phyloP scores from a whole-genome alignment of 2,888 invertebrate genomes.

The Drosophila siamana region DNA sequence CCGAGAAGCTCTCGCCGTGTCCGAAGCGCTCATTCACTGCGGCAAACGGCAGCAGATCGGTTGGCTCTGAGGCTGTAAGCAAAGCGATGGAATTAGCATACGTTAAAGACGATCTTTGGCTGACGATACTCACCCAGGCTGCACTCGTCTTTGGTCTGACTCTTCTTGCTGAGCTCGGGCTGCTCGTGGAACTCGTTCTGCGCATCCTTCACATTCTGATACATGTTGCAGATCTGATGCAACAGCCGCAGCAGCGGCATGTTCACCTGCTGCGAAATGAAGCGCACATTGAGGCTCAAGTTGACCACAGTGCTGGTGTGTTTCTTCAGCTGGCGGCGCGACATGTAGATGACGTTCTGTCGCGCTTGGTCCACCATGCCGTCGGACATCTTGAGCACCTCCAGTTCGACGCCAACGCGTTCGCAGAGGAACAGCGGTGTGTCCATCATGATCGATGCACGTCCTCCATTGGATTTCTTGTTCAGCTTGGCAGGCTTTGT shows the following conservation, averaged over 20 bases:
- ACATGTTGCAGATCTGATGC: conserved; percentile 99
- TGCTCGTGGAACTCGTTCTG: conserved; percentile 95
- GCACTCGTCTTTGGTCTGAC: conserved; percentile 87
- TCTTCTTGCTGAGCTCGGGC: conserved; percentile 84
- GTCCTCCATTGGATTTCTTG: conserved; percentile 79
- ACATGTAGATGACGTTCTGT: conserved; percentile 94
- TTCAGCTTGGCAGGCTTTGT: conserved; percentile 72
- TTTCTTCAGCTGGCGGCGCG: conserved; percentile 94
- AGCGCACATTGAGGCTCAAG: conserved; percentile 94
- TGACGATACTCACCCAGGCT: conserved; percentile 86
- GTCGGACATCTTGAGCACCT: conserved; percentile 95
- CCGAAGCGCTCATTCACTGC: conserved; percentile 83
- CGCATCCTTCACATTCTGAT: conserved; percentile 98
- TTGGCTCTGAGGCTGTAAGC: conserved; percentile 84
- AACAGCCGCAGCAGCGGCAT: conserved; percentile 96
- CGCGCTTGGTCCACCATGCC: conserved; percentile 94
- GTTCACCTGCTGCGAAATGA: conserved; percentile 97
- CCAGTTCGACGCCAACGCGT: conserved; percentile 94
- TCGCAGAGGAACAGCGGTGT: conserved; percentile 96
- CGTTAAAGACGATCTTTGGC: background rate
- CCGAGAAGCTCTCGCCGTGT: conserved; percentile 83
- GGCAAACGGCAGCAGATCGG: conserved; percentile 83
- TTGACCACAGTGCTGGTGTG: conserved; percentile 96
- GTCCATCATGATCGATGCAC: conserved; percentile 80
- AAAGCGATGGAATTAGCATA: background rate